Percentiles rank a stretch among this genome's conserved stretches.
These are phyloP conservation scores for Dolichopus griseipennis DNA, from an alignment of 2,888 invertebrate species.

Conservation along the genomic window DNA sequence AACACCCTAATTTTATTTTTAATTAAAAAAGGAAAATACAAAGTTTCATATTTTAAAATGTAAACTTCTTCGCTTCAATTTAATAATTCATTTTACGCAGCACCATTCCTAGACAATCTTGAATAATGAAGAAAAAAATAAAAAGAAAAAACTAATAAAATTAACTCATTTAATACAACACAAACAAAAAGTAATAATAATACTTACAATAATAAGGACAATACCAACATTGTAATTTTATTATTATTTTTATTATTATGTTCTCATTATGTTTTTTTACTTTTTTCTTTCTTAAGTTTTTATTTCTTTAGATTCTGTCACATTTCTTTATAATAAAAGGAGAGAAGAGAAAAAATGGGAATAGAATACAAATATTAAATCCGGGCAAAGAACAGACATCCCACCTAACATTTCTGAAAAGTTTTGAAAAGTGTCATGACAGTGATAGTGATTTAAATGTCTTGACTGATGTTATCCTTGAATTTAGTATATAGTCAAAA, in stretches of 20 bases:
- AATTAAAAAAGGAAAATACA: too few species aligned
- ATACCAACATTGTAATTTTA: constrained; percentile 6
- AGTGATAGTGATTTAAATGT: constrained; percentile 4
- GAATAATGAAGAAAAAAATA: background rate
- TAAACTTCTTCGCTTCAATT: background rate
- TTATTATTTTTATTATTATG: constrained; percentile 1
- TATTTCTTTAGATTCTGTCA: too few species aligned
- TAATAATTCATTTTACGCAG: background rate
- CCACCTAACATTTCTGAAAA: background rate
- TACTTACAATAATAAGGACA: background rate
- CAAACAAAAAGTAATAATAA: background rate
- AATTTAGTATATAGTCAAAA: background rate
- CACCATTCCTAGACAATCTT: background rate
- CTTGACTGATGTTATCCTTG: constrained; percentile 6
- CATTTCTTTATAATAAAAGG: too few species aligned
- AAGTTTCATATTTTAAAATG: background rate
- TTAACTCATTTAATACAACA: background rate
- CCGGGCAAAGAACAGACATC: too few species aligned
- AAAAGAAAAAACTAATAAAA: background rate
- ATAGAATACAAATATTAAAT: too few species aligned
- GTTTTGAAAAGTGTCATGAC: background rate
- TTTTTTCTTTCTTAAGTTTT: background rate
- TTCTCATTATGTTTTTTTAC: background rate
- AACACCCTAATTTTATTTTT: too few species aligned
- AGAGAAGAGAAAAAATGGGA: too few species aligned